These are phyloP conservation scores for Saccostrea glomerata DNA, from an alignment of 1,140 invertebrate species.

Conservation along the genomic window DNA sequence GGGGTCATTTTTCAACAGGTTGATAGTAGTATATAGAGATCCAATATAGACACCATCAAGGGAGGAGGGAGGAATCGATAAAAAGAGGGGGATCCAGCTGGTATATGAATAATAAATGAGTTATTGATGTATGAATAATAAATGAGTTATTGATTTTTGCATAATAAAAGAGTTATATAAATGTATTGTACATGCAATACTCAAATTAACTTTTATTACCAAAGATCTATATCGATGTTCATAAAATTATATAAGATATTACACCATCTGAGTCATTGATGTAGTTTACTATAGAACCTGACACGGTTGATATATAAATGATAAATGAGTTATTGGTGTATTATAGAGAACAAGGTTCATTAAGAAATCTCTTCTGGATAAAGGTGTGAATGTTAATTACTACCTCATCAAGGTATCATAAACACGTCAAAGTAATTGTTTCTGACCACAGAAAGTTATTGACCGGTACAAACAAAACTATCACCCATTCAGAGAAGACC, in stretches of 20 bases:
- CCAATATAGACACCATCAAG: no score
- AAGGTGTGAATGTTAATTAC: neutral
- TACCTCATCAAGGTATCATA: neutral
- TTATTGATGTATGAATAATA: neutral
- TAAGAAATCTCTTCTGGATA: neutral
- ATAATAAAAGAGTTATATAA: neutral
- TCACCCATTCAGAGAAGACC: neutral
- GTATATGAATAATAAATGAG: slow-evolving; percentile 9
- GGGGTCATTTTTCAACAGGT: no score
- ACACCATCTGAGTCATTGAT: neutral
- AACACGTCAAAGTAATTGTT: neutral
- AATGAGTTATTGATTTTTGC: neutral
- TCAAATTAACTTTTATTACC: neutral
- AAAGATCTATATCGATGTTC: neutral
- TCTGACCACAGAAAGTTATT: neutral
- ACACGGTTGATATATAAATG: no score
- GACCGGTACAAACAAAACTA: neutral
- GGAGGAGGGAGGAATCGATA: no score
- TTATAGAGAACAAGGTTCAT: neutral
- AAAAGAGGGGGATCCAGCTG: neutral
- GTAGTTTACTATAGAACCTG: neutral
- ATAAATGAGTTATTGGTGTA: neutral
- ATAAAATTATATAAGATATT: neutral
- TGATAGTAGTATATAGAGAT: no score
- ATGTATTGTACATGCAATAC: neutral